These are phyloP conservation scores for Umimayanthus kanabou DNA, from an alignment of 92 coral and sea anemone species.

Conservation along the genomic window DNA sequence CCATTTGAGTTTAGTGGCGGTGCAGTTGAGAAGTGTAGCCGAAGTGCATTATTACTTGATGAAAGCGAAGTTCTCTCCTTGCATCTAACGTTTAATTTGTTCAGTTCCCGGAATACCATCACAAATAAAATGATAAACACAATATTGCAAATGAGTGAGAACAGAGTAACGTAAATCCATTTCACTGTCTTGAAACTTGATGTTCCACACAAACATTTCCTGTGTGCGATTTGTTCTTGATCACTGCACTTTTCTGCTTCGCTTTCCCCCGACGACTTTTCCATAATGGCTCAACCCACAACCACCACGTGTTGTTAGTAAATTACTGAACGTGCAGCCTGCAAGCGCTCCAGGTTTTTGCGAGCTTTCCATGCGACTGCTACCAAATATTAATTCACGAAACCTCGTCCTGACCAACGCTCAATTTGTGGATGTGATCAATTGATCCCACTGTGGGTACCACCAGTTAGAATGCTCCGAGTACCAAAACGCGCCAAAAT, in stretches of 20 bases:
- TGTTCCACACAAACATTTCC: conserved; percentile 69
- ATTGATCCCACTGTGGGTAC: conserved; percentile 42
- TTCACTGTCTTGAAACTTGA: conserved; percentile 40
- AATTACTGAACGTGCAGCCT: conserved; percentile 53
- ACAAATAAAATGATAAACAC: conserved; percentile 83
- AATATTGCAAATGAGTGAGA: conserved; percentile 80
- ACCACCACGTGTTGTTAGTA: conserved; percentile 51
- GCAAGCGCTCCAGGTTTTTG: conserved; percentile 51
- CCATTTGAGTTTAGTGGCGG: conserved; percentile 22
- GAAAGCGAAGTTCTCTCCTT: conserved; percentile 28
- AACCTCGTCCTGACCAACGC: conserved; percentile 39
- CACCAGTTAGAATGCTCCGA: conserved; percentile 64
- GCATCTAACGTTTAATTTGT: conserved; percentile 68
- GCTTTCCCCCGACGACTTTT: conserved; percentile 36
- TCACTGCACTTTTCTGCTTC: conserved; percentile 30
- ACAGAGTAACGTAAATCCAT: conserved; percentile 45
- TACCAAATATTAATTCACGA: conserved; percentile 21
- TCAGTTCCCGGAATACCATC: conserved; percentile 78
- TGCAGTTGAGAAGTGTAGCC: conserved; percentile 18
- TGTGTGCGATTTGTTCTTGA: conserved; percentile 27
- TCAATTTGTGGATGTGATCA: conserved; percentile 40
- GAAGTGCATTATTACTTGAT: conserved; percentile 20
- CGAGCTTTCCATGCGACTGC: conserved; percentile 73
- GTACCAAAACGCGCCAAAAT: conserved; percentile 90
- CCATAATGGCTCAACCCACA: conserved; percentile 41